Base-by-base conservation (phyloP, 1,140 invertebrate species). In the Pseudomyrmex concolor region DNA sequence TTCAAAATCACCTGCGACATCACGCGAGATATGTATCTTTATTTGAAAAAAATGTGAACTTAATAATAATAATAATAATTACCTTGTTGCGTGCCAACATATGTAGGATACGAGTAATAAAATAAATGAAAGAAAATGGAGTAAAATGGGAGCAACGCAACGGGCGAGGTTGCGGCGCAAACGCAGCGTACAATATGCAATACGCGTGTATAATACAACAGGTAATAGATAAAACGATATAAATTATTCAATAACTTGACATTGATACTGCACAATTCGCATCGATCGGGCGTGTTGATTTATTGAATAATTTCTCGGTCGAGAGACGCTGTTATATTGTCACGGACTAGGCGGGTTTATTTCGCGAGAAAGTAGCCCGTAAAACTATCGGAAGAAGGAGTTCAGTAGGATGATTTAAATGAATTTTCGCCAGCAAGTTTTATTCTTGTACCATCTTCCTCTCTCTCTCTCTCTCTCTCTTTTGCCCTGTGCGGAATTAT, bases 341-440 rank as follows among this genome's bases (percentile, higher is more conserved):
- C 50, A 67, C 22, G 45, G 68, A 45, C 45, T 0, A 34, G 34
- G 12, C n/a, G 8, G 66, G 48, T 64, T 77, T 25, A 25, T 25
- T 22, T 66, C 17, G 17, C 62, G 50, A 54, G 62, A 67, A 78
- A 78, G 74, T 78, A 64, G 51, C 8, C 15, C 17, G 25, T 45
- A 13, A 45, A 45, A 45, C 48, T 45, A n/a, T 34, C 45, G 50
- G 50, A 78, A 17, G 15, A 68, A 68, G 63, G 51, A 78, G 34
- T 57, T 77, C 51, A 77, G 13, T 77, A 77, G 74, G 51, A 67
- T 77, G 74, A 67, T 45, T 67, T 43, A 19, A 34, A 77, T 45
- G n/a, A 67, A 77, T 77, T 71, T 13, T 68, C 66, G 25, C 63
- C n/a, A 5, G 34, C 10, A 55, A 55, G 25, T 71, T 57, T 71